phyloP scores from a whole-genome alignment of 1,140 invertebrate genomes.

The Drosophila ohnishii region DNA sequence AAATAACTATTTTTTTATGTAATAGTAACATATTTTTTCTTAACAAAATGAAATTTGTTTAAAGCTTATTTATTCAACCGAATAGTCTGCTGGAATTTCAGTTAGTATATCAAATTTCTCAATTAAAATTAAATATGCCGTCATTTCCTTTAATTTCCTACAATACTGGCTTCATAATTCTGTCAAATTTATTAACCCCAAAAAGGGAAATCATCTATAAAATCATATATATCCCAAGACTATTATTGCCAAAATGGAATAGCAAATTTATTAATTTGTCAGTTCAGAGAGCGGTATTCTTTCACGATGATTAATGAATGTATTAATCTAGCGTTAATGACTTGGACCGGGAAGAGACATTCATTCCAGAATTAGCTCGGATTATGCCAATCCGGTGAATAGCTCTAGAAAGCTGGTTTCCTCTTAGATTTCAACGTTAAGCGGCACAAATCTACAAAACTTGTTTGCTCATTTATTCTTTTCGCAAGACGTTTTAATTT shows the following conservation, averaged over 20 bases:
- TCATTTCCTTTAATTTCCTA: neutral
- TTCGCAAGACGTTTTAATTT: constrained; percentile 44
- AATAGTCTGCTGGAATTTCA: neutral
- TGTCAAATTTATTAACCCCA: constrained; percentile 9
- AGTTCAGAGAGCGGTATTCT: constrained; percentile 24
- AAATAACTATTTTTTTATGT: neutral
- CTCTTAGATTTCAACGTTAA: constrained; percentile 22
- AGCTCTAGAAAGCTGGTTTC: constrained; percentile 24
- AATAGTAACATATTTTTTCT: neutral
- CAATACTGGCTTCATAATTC: constrained; percentile 12
- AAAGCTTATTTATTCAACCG: neutral
- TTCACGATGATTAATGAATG: constrained; percentile 35
- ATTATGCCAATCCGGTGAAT: constrained; percentile 31
- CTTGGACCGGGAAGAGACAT: constrained; percentile 29
- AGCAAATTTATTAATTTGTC: constrained; percentile 42
- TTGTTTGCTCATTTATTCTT: constrained; percentile 24
- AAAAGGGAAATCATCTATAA: constrained; percentile 12
- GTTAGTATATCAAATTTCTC: neutral
- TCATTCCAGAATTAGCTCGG: constrained; percentile 40
- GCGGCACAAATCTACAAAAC: constrained; percentile 20
- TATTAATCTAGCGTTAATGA: constrained; percentile 53
- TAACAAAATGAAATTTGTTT: neutral
- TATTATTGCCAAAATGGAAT: neutral
- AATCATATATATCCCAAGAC: neutral
- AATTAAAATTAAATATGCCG: neutral